These are phyloP conservation scores for Motacilla alba DNA, from an alignment of 2,113 vertebrate species.

Conservation along the genomic window DNA sequence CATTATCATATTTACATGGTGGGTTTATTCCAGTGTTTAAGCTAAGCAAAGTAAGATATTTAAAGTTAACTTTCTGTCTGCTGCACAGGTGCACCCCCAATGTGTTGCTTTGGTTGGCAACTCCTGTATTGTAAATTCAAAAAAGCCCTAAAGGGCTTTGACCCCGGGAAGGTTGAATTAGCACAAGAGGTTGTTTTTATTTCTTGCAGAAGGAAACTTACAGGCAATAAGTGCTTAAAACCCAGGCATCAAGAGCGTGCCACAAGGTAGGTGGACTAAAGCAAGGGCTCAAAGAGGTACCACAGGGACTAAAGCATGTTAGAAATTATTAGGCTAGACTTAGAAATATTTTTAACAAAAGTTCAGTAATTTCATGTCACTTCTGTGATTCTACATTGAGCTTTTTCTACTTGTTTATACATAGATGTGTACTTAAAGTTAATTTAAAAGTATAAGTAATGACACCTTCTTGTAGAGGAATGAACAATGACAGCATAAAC, in stretches of 20 bases:
- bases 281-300: not conserved
- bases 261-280: not conserved
- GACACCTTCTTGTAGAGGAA: not conserved
- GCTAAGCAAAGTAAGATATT: not conserved
- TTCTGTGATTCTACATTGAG: not conserved
- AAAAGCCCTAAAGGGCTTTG: not conserved
- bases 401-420: not conserved
- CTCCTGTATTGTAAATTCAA: not conserved
- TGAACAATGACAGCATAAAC: not conserved
- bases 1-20: conserved; percentile 50
- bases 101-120: not conserved
- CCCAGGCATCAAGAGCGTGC: not conserved
- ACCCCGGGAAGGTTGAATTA: not conserved
- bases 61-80: not conserved
- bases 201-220: not conserved
- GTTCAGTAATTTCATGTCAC: not conserved
- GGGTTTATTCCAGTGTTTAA: not conserved
- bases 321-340: not conserved
- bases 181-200: not conserved
- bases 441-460: not conserved
- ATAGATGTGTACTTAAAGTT: not conserved
- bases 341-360: not conserved
- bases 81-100: fast-evolving
- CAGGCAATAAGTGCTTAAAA: fast-evolving
- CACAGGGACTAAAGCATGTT: not conserved